phyloP scores from a whole-genome alignment of 2,113 vertebrate genomes.

The Bos indicus region DNA sequence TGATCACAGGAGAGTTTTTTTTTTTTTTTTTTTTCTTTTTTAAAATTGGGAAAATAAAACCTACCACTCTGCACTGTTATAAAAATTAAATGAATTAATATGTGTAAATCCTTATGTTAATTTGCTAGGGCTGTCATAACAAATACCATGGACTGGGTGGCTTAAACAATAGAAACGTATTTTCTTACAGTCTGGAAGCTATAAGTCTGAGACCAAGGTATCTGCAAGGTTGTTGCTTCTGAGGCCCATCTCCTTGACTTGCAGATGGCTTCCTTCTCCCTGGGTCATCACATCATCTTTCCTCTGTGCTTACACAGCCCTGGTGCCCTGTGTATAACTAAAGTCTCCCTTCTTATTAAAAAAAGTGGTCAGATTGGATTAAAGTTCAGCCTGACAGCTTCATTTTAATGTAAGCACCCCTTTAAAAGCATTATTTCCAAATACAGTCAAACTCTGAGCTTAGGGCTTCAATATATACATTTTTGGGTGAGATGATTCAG shows the following conservation, averaged over 20 bases:
- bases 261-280: not conserved
- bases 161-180: not conserved
- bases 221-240: not conserved
- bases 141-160: not conserved
- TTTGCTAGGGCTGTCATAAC: not conserved
- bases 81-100: not conserved
- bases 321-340: not conserved
- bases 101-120: not conserved
- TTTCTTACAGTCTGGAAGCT: not conserved
- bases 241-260: not conserved
- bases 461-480: not conserved
- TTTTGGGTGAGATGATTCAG: not conserved
- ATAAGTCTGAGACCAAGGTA: not conserved
- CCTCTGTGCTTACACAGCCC: not conserved
- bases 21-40: not conserved
- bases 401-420: not conserved
- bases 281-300: not conserved
- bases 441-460: not conserved
- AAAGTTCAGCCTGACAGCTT: not conserved
- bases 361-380: not conserved
- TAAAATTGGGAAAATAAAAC: not conserved
- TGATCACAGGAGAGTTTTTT: not conserved
- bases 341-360: not conserved
- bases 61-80: not conserved
- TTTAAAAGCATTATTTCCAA: not conserved